phyloP scores from a whole-genome alignment of 2,888 invertebrate genomes.

The Drosophila melanosoma region DNA sequence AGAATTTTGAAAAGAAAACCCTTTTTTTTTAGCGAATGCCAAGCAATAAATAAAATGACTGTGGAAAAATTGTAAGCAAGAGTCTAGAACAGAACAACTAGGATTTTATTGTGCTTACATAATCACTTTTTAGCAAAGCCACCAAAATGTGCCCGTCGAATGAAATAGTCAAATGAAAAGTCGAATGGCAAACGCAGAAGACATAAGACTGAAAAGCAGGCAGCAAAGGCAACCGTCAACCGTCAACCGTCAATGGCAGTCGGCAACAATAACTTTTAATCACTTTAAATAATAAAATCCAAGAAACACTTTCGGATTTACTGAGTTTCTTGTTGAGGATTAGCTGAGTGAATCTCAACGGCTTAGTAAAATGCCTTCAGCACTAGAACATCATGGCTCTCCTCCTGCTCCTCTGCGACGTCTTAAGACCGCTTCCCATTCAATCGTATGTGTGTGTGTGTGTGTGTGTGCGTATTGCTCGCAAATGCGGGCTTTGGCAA shows the following conservation, averaged over 20 bases:
- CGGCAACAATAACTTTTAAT: constrained; percentile 73
- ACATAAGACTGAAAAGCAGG: neutral
- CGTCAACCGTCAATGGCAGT: constrained; percentile 37
- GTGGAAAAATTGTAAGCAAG: neutral
- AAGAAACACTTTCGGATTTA: constrained; percentile 77
- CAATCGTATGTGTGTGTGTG: constrained; percentile 38
- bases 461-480: constrained; percentile 17
- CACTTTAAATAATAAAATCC: constrained; percentile 79
- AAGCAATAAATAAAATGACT: neutral
- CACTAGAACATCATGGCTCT: constrained; percentile 50
- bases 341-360: constrained; percentile 63
- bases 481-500: constrained; percentile 49
- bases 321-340: constrained; percentile 68
- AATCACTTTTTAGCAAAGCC: constrained; percentile 49
- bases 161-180: constrained; percentile 42
- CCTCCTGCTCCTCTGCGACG: neutral
- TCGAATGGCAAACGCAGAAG: constrained; percentile 48
- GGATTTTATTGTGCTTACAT: constrained; percentile 63
- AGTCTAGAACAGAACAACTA: constrained; percentile 46
- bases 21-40: neutral
- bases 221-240: constrained; percentile 14
- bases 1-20: neutral
- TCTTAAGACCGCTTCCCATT: constrained; percentile 40
- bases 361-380: constrained; percentile 67
- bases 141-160: constrained; percentile 40